Conservation (phyloP, 2,113 vertebrate species). For the Falcunculus frontatus region DNA sequence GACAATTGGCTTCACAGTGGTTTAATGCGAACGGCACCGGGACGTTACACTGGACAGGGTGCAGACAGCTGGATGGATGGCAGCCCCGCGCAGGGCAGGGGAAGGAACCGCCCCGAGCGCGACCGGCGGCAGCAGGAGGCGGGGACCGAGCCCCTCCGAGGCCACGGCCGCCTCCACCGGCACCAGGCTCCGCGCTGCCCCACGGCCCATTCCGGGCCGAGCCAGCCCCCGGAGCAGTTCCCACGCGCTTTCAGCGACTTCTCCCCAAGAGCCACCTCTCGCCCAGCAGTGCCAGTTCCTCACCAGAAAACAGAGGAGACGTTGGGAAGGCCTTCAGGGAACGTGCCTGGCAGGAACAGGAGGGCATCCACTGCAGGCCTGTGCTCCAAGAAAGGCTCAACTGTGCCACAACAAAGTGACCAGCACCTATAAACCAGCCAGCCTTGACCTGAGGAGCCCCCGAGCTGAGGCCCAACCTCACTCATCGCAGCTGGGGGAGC, state of each 20-base stretch:
- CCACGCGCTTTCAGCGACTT: background rate
- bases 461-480: background rate
- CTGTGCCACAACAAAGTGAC: background rate
- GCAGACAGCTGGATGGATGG: constrained; percentile 59
- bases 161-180: background rate
- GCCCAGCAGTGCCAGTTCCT: background rate
- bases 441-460: background rate
- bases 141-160: background rate
- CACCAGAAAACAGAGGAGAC: background rate
- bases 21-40: constrained; percentile 84
- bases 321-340: background rate
- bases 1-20: constrained; percentile 84
- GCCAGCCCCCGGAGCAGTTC: background rate
- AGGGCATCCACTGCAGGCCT: background rate
- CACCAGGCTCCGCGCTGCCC: background rate
- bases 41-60: constrained; percentile 73
- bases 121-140: background rate
- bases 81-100: constrained; percentile 65
- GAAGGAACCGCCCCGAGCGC: constrained; percentile 44
- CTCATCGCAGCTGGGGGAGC: background rate
- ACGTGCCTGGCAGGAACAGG: fast-evolving
- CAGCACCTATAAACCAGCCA: background rate
- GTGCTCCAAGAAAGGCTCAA: background rate
- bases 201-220: background rate
- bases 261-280: background rate